phyloP scores from a whole-genome alignment of 2,888 invertebrate genomes.

The Drosophila rellima region DNA sequence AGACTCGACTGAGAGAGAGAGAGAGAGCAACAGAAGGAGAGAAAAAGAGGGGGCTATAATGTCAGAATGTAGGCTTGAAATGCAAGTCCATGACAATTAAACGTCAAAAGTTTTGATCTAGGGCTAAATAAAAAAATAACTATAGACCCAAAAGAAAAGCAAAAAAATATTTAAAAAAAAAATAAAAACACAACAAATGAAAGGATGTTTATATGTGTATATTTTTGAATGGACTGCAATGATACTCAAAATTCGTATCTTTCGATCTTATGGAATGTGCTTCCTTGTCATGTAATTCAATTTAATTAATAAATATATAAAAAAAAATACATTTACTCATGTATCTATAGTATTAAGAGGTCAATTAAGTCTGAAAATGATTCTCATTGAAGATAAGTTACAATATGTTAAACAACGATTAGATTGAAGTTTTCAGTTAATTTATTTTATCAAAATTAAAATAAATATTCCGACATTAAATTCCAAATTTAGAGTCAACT shows the following conservation, averaged over 20 bases:
- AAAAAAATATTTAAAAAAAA: background rate
- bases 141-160: slow-evolving; percentile 38
- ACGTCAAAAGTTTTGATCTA: slow-evolving; percentile 74
- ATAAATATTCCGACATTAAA: too few species aligned
- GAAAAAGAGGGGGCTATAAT: background rate
- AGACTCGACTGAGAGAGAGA: background rate
- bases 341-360: too few species aligned
- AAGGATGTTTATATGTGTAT: slow-evolving; percentile 43
- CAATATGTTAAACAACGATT: too few species aligned
- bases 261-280: background rate
- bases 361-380: too few species aligned
- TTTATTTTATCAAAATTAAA: too few species aligned
- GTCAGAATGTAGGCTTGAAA: slow-evolving; percentile 51
- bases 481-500: too few species aligned
- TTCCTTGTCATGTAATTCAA: too few species aligned
- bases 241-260: background rate
- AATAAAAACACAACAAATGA: slow-evolving; percentile 6
- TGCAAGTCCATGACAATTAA: slow-evolving; percentile 73
- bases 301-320: too few species aligned
- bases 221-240: background rate
- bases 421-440: too few species aligned
- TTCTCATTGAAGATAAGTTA: too few species aligned
- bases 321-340: too few species aligned
- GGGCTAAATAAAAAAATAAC: slow-evolving; percentile 34
- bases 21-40: background rate